phyloP scores from a whole-genome alignment of 2,113 vertebrate species.

The Hassar affinis region DNA sequence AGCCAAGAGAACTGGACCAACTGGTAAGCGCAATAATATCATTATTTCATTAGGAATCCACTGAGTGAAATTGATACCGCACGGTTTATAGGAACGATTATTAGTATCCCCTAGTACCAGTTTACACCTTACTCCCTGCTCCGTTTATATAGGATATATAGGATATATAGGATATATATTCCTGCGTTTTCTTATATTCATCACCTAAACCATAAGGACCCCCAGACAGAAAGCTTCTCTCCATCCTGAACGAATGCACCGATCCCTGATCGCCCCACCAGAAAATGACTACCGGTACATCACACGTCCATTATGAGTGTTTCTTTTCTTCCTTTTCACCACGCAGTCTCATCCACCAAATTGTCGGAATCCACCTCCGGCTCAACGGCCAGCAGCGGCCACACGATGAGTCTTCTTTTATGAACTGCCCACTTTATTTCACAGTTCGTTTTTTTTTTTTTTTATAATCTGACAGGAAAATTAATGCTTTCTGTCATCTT shows the following conservation, averaged over 20 bases:
- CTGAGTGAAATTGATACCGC: not conserved
- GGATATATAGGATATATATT: too few relatives aligned
- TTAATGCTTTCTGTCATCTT: not conserved
- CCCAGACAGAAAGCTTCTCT: not conserved
- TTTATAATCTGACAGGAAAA: not conserved
- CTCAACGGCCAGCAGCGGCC: not conserved
- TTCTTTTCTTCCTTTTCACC: not conserved
- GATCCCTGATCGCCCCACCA: not conserved
- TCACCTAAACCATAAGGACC: not conserved
- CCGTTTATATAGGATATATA: constrained; percentile 1
- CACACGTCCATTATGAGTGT: not conserved
- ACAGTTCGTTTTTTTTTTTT: too few relatives aligned
- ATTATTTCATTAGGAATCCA: constrained; percentile 8
- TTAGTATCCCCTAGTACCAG: not conserved
- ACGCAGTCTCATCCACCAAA: not conserved
- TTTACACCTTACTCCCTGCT: not conserved
- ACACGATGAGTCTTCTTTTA: not conserved
- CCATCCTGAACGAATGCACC: not conserved
- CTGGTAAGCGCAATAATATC: constrained; percentile 57
- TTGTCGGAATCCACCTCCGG: not conserved
- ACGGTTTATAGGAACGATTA: not conserved
- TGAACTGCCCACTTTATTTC: not conserved
- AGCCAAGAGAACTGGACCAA: constrained; percentile 45
- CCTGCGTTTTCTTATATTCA: not conserved
- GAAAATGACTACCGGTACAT: not conserved